Percentiles rank a stretch among this genome's conserved stretches.
These are phyloP conservation scores for Eurytoma californica DNA, from an alignment of 2,888 invertebrate genomes.

Conservation along the genomic window DNA sequence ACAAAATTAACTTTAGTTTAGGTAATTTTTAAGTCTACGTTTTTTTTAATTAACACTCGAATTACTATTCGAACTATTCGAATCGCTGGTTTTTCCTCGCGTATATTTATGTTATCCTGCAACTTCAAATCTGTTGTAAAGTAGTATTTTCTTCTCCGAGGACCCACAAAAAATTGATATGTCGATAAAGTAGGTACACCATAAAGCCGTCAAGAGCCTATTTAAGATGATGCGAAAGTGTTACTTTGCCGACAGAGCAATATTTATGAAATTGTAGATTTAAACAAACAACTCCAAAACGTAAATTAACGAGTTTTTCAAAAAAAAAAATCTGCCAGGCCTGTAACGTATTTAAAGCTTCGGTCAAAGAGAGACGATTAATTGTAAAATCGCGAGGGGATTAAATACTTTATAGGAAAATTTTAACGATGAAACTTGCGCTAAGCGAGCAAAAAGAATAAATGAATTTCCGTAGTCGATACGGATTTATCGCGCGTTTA, in stretches of 20 bases:
- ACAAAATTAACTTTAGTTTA: no score
- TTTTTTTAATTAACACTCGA: no score
- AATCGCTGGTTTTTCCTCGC: no score
- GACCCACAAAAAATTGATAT: not conserved
- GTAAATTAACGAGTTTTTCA: slow-evolving; percentile 4
- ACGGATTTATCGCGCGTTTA: not conserved
- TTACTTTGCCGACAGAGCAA: slow-evolving; percentile 19
- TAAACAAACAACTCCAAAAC: not conserved
- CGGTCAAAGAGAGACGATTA: not conserved
- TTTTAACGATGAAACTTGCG: no score
- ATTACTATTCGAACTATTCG: no score
- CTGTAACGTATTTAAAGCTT: slow-evolving; percentile 1
- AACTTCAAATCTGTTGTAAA: not conserved
- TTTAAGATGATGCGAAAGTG: slow-evolving; percentile 5
- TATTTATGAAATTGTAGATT: slow-evolving; percentile 25
- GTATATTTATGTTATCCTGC: no score
- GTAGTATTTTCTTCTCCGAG: not conserved
- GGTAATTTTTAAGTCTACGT: no score
- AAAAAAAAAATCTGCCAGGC: slow-evolving; percentile 12
- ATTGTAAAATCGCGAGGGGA: not conserved
- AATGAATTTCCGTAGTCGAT: no score
- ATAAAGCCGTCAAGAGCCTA: slow-evolving; percentile 4
- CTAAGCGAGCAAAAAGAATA: no score
- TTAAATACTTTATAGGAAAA: no score
- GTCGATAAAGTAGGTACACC: not conserved